These are phyloP conservation scores for Etheostoma cragini DNA, from an alignment of 2,113 vertebrate genomes.

Conservation along the genomic window DNA sequence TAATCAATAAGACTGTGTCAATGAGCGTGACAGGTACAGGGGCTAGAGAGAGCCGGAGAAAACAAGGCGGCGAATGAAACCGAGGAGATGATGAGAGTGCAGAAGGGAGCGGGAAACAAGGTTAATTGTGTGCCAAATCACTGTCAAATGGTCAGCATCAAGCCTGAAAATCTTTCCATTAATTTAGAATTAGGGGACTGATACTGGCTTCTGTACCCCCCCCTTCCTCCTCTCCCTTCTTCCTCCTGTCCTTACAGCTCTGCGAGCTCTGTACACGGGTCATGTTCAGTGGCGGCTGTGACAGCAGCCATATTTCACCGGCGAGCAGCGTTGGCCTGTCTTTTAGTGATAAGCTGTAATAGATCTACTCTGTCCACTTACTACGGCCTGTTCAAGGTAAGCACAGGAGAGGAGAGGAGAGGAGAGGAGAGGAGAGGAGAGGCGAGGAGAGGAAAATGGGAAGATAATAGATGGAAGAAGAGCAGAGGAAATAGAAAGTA, in stretches of 20 bases:
- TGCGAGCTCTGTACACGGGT: slow-evolving; percentile 52
- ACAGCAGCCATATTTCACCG: slow-evolving; percentile 94
- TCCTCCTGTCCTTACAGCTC: slow-evolving; percentile 48
- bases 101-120: slow-evolving; percentile 49
- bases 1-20: slow-evolving; percentile 62
- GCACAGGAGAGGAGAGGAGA: slow-evolving; percentile 52
- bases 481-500: slow-evolving; percentile 49
- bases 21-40: slow-evolving; percentile 42
- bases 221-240: slow-evolving; percentile 37
- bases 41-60: slow-evolving; percentile 28
- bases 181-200: slow-evolving; percentile 69
- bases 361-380: slow-evolving; percentile 87
- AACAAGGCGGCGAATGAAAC: slow-evolving; percentile 21
- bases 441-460: slow-evolving; percentile 12
- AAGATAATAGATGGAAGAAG: not conserved
- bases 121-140: slow-evolving; percentile 78
- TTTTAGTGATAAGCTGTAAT: slow-evolving; percentile 94
- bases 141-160: slow-evolving; percentile 75
- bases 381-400: slow-evolving; percentile 85
- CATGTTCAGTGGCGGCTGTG: slow-evolving; percentile 72
- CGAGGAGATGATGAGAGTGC: slow-evolving; percentile 37
- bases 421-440: slow-evolving; percentile 23
- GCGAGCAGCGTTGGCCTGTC: slow-evolving; percentile 84
- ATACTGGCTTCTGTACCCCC: slow-evolving; percentile 56
- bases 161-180: slow-evolving; percentile 77